Conservation (phyloP, 2,113 vertebrate genomes). For the Damaliscus lunatus region DNA sequence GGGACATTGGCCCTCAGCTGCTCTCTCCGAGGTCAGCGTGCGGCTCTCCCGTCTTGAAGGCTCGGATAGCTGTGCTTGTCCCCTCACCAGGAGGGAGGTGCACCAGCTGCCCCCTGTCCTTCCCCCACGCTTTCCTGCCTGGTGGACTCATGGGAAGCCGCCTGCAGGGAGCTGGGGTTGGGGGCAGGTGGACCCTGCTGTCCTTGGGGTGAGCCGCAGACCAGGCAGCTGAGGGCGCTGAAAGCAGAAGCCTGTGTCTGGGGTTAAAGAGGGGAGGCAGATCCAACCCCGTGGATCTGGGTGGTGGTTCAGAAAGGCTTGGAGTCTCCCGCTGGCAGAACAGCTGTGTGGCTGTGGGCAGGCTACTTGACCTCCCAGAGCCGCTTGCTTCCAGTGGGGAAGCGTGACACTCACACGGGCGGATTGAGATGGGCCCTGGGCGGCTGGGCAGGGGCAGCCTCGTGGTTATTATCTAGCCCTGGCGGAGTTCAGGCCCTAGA, state of each 20-base stretch:
- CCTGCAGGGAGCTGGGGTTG: neutral
- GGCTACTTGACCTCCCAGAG: neutral
- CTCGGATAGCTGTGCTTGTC: neutral
- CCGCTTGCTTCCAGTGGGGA: accelerated
- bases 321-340: accelerated
- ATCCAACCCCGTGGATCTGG: neutral
- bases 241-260: neutral
- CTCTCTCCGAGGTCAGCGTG: neutral
- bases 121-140: neutral
- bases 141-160: neutral
- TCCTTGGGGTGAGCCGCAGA: neutral
- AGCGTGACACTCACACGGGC: accelerated
- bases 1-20: neutral
- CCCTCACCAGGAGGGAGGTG: neutral
- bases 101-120: neutral
- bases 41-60: neutral
- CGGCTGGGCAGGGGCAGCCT: neutral
- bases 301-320: neutral
- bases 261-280: neutral
- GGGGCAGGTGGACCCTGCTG: neutral
- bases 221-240: neutral
- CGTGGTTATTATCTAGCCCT: too few species aligned
- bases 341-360: neutral
- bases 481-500: neutral
- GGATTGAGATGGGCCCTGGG: too few species aligned